A percentile compares a stretch with the other conserved stretches of the same genome.
Conservation (phyloP, 2,797 vertebrate species). For the Brotula barbata region DNA sequence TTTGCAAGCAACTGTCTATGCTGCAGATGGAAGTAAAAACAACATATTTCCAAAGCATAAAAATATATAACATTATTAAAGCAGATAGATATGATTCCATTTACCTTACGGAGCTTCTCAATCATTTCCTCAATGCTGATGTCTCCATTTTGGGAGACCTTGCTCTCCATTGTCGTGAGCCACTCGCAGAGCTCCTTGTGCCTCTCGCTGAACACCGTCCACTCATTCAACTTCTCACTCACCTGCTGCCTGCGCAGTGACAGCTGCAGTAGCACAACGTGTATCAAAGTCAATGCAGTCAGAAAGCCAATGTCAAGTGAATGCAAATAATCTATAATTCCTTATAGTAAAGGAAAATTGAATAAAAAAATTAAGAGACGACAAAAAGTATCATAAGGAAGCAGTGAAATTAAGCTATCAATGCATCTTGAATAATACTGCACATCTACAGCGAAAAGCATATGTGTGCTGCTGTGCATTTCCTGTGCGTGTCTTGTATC, state of each 20-base stretch:
- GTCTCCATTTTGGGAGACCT: slow-evolving; percentile 96
- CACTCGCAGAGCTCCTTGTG: slow-evolving; percentile 98
- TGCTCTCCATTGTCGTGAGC: slow-evolving; percentile 97
- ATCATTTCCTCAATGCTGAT: slow-evolving; percentile 99
- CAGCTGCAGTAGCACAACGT: slow-evolving; percentile 75
- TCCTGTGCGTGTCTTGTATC: slow-evolving; percentile 58
- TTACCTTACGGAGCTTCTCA: slow-evolving; percentile 96
- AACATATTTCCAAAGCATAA: neutral
- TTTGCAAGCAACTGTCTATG: too few species aligned
- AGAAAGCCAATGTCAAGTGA: neutral
- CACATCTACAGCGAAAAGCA: slow-evolving; percentile 38
- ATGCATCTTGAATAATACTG: slow-evolving; percentile 24
- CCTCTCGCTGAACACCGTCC: slow-evolving; percentile 93
- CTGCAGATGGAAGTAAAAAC: neutral
- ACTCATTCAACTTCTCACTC: slow-evolving; percentile 91
- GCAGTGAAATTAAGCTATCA: slow-evolving; percentile 6
- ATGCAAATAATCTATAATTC: neutral
- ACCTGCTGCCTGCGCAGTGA: slow-evolving; percentile 89
- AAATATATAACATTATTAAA: too few species aligned
- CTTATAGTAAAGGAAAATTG: neutral
- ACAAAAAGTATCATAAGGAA: slow-evolving; percentile 21
- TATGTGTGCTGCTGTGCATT: slow-evolving; percentile 31
- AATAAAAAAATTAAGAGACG: neutral
- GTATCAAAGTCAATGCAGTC: neutral
- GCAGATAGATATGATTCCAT: neutral